phyloP scores from a whole-genome alignment of 2,797 vertebrate genomes.

The Eleutherodactylus coqui region DNA sequence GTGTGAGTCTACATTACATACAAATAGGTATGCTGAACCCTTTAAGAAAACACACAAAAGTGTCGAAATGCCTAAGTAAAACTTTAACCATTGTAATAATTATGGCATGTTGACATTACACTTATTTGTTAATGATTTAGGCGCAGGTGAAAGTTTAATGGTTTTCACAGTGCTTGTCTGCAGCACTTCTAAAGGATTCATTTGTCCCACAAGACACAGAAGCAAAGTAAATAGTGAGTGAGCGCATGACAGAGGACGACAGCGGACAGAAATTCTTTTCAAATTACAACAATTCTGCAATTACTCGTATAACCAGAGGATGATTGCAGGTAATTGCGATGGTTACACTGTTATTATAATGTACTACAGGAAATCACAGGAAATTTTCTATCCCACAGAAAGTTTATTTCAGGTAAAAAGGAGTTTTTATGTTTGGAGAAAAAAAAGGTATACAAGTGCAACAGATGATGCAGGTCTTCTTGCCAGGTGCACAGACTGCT shows the following conservation, averaged over 20 bases:
- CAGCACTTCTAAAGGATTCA: slow-evolving; percentile 22
- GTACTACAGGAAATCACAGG: slow-evolving; percentile 57
- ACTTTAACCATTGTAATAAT: slow-evolving; percentile 47
- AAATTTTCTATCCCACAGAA: slow-evolving; percentile 58
- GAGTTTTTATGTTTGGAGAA: slow-evolving; percentile 21
- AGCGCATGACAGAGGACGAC: slow-evolving; percentile 11
- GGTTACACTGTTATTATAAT: slow-evolving; percentile 63
- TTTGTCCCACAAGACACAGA: slow-evolving; percentile 31
- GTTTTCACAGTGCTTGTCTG: slow-evolving; percentile 29
- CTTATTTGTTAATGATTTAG: slow-evolving; percentile 55
- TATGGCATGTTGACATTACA: slow-evolving; percentile 37
- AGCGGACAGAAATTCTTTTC: slow-evolving; percentile 50
- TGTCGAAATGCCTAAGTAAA: slow-evolving; percentile 23
- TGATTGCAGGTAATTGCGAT: slow-evolving; percentile 62
- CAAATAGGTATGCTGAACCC: slow-evolving; percentile 45
- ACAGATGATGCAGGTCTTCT: not conserved
- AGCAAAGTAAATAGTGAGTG: slow-evolving; percentile 16
- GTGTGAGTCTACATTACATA: slow-evolving; percentile 40
- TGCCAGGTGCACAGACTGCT: slow-evolving; percentile 30
- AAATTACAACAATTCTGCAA: slow-evolving; percentile 62
- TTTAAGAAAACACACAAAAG: slow-evolving; percentile 50
- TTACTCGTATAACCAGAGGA: slow-evolving; percentile 56
- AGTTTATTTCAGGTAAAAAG: slow-evolving; percentile 61
- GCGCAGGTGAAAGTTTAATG: slow-evolving; percentile 42
- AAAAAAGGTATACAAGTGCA: slow-evolving; percentile 19